Conservation (phyloP, 2,113 vertebrate species). For the Hippocampus abdominalis region DNA sequence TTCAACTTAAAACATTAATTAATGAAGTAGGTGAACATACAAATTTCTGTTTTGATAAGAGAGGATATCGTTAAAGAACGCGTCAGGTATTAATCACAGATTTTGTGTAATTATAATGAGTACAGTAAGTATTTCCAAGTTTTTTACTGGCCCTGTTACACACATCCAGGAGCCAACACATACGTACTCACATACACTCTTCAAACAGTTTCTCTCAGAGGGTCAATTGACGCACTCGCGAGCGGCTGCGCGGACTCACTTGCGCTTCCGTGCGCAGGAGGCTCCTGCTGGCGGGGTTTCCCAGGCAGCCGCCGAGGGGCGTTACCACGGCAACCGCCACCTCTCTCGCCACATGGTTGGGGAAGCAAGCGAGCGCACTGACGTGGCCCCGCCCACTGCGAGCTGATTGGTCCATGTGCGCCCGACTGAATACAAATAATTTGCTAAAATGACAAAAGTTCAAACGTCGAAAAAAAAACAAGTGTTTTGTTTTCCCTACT, state of each 20-base stretch:
- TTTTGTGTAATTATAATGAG: too few relatives aligned
- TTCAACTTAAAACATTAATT: too few relatives aligned
- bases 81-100: too few relatives aligned
- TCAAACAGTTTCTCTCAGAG: too few relatives aligned
- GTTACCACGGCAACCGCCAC: constrained; percentile 92
- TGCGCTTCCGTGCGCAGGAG: constrained; percentile 78
- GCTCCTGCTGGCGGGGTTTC: constrained; percentile 68
- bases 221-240: background rate
- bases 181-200: too few relatives aligned
- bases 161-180: too few relatives aligned
- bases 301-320: constrained; percentile 72
- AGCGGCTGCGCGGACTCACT: background rate
- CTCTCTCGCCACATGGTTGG: constrained; percentile 85
- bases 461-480: background rate
- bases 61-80: too few relatives aligned
- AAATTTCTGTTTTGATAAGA: too few relatives aligned
- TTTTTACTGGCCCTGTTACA: too few relatives aligned
- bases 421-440: background rate
- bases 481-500: too few relatives aligned
- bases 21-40: too few relatives aligned
- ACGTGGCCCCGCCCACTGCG: constrained; percentile 92
- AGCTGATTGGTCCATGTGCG: constrained; percentile 64
- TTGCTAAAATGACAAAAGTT: background rate
- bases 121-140: too few relatives aligned
- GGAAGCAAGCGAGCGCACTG: constrained; percentile 91